These are phyloP conservation scores for Nemotelus nigrinus DNA, from an alignment of 2,888 invertebrate species.

Conservation along the genomic window DNA sequence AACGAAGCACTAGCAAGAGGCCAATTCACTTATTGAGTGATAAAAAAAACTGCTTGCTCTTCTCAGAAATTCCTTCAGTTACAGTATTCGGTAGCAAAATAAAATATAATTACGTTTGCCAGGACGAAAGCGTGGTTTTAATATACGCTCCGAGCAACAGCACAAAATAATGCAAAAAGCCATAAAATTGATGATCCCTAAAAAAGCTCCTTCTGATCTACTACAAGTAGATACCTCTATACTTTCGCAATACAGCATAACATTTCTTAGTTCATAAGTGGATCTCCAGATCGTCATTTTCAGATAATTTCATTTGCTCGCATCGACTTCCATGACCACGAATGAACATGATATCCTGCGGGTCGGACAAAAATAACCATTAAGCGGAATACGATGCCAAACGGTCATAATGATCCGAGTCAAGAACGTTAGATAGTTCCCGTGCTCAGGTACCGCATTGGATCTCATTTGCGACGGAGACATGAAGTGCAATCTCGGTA, in stretches of 20 bases:
- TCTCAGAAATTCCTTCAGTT: no score
- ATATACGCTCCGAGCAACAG: no score
- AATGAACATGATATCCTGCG: slow-evolving; percentile 50
- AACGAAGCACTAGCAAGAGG: no score
- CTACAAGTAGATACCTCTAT: no score
- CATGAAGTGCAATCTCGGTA: not conserved
- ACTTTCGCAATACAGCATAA: not conserved
- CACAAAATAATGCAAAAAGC: no score
- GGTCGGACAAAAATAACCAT: slow-evolving; percentile 48
- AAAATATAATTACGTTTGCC: no score
- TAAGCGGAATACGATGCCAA: slow-evolving; percentile 43
- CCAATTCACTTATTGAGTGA: no score
- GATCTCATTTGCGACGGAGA: slow-evolving; percentile 11
- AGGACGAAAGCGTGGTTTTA: no score
- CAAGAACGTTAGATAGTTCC: slow-evolving; percentile 40
- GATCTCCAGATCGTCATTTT: not conserved
- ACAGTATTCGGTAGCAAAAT: no score
- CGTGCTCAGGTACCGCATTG: not conserved
- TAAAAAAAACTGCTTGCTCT: no score
- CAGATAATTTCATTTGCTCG: slow-evolving; percentile 47
- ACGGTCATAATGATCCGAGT: slow-evolving; percentile 30
- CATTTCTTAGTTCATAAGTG: not conserved
- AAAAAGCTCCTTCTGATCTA: no score
- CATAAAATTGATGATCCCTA: no score
- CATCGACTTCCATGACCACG: slow-evolving; percentile 40